Base-by-base conservation (phyloP, 2,113 vertebrate species). In the Aythya baeri region DNA sequence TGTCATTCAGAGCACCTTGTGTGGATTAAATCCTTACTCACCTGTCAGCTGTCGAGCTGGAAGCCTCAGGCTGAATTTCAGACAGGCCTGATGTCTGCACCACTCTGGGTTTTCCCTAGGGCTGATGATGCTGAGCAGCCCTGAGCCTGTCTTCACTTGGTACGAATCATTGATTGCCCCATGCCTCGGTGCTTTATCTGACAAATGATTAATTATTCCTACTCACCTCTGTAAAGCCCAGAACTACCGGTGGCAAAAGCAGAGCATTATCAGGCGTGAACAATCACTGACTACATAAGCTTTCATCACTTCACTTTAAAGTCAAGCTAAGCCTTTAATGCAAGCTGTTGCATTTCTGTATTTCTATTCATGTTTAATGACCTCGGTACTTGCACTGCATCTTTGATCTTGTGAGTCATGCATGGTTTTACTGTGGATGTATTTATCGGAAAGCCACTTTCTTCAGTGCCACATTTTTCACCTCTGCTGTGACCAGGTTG, bases 271-370 rank as follows among this genome's bases (percentile, higher is more conserved):
- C 79, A 71, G 2, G 27, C 63, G 89, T 86, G 94, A 97, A 96
- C 88, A 91, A 91, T 96, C 5, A 4, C 88, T 88, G 89, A 96
- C 96, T 93, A 63, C 73, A n/a, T 36, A 66, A 89, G 91, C 88
- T 90, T 96, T 91, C 93, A 86, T 83, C 85, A 6, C 83, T 91
- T 84, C 58, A 83, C 90, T 96, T 96, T 86, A 91, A 95, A 96
- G 93, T 86, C 83, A 65, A 81, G 90, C 90, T 93, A 93, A 95
- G 91, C 90, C 91, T 94, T 96, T 96, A 95, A 96, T 75, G 73
- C 84, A 65, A 94, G 91, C 94, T 91, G 86, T 93, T 97, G 95
- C 96, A 93, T 95, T 96, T 88, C 93, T 91, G 71, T 91, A 83
- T 96, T 96, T 86, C 93, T 52, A 83, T 95, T 96, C 88, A 88